Percentiles rank a stretch among this genome's conserved stretches.
Conservation (phyloP, 2,888 invertebrate species). For the Heteromurus nitidus region DNA sequence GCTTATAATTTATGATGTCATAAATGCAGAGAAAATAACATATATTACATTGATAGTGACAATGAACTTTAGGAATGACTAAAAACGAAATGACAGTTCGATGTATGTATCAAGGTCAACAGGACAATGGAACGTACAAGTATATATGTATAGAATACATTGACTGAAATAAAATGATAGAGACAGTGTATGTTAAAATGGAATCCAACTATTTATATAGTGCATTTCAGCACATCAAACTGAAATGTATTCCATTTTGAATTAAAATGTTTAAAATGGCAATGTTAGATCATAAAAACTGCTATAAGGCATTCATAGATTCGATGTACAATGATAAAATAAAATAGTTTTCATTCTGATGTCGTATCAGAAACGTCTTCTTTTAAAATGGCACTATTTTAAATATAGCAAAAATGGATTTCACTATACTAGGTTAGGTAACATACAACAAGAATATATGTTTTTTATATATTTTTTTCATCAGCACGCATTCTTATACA, state of each 20-base stretch:
- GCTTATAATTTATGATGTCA: neutral
- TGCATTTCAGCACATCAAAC: neutral
- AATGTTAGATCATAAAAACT: neutral
- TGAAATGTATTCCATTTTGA: neutral
- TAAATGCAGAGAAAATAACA: constrained; percentile 17
- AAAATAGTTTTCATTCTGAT: neutral
- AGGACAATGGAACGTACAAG: neutral
- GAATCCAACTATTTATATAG: neutral
- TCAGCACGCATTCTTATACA: constrained; percentile 4
- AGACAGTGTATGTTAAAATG: no score
- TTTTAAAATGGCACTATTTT: constrained; percentile 17
- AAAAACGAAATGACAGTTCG: constrained; percentile 19
- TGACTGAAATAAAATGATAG: constrained; percentile 16
- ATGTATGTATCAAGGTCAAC: constrained; percentile 16
- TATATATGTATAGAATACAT: constrained; percentile 4
- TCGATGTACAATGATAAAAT: neutral
- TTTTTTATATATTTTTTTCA: no score
- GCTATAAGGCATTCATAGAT: neutral
- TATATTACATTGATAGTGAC: neutral
- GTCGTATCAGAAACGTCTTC: neutral
- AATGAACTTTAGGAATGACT: constrained; percentile 21
- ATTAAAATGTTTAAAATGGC: constrained; percentile 15
- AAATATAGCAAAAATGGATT: neutral
- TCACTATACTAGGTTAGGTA: neutral
- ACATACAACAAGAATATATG: neutral